Conservation (phyloP, 2,113 vertebrate species). For the Progne subis region DNA sequence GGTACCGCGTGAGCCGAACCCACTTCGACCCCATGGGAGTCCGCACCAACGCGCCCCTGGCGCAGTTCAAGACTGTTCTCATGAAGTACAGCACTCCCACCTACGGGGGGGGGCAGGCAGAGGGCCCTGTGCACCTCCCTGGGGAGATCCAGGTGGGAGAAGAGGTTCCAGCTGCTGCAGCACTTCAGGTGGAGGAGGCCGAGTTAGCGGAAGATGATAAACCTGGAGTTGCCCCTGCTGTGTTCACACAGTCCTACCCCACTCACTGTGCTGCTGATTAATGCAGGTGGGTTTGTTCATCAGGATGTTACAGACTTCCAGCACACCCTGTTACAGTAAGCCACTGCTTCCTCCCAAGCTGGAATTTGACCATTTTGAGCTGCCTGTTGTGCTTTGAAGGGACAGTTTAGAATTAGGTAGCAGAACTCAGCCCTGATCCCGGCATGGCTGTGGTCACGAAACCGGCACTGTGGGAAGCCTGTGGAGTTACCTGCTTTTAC, state of each 20-base stretch:
- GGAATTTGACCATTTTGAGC: not conserved
- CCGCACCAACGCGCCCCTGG: constrained; percentile 87
- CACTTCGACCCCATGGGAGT: constrained; percentile 97
- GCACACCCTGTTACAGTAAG: not conserved
- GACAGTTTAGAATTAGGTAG: not conserved
- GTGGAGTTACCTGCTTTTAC: not conserved
- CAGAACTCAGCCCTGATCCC: not conserved
- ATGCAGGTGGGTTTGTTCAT: not conserved
- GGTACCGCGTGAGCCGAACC: constrained; percentile 92
- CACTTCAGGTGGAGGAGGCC: not conserved
- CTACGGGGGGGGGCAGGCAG: constrained; percentile 67
- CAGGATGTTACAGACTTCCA: not conserved
- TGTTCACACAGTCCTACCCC: not conserved
- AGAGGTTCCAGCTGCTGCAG: not conserved
- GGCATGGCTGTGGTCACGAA: not conserved
- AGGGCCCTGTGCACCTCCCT: constrained; percentile 35
- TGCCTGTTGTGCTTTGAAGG: not conserved
- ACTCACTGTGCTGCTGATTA: not conserved
- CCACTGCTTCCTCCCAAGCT: not conserved
- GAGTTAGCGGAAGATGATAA: not conserved
- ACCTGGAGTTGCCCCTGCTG: fast-evolving
- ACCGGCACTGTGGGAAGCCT: not conserved
- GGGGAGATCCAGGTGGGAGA: constrained; percentile 44
- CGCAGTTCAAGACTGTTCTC: constrained; percentile 88
- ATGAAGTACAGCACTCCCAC: constrained; percentile 90